These are phyloP conservation scores for Nothobranchius kuhntae DNA, from an alignment of 2,113 vertebrate species.

Conservation along the genomic window DNA sequence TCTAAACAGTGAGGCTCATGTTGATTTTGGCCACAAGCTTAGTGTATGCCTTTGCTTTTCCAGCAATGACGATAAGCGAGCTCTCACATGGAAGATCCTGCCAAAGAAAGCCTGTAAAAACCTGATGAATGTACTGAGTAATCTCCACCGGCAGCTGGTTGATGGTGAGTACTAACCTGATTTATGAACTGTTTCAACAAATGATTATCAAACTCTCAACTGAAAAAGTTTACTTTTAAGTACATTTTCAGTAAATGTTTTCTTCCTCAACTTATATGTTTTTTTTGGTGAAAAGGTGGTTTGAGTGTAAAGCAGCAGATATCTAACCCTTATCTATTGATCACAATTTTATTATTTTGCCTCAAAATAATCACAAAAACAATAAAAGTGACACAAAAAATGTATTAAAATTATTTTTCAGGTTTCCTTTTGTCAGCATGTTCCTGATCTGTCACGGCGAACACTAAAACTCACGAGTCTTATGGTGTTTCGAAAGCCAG, in stretches of 20 bases:
- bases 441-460: too few relatives aligned
- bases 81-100: slow-evolving; percentile 93
- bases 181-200: background rate
- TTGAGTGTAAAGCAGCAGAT: background rate
- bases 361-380: too few relatives aligned
- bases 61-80: slow-evolving; percentile 93
- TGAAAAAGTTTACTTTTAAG: background rate
- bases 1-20: slow-evolving; percentile 18
- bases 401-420: too few relatives aligned
- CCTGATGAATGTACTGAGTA: slow-evolving; percentile 91
- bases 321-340: background rate
- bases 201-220: background rate
- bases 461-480: too few relatives aligned
- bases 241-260: background rate
- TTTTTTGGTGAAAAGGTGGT: background rate
- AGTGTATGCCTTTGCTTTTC: slow-evolving; percentile 48
- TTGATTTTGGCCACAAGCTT: slow-evolving; percentile 19
- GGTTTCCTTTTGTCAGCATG: too few relatives aligned
- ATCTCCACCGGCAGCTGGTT: slow-evolving; percentile 89
- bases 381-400: too few relatives aligned
- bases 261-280: background rate
- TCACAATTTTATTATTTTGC: background rate
- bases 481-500: too few relatives aligned
- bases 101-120: slow-evolving; percentile 99
- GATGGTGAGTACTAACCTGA: slow-evolving; percentile 84